Evolutionary conservation across 1,140 invertebrate species (phyloP).

Genomic region (Cotesia vestalis): DNA sequence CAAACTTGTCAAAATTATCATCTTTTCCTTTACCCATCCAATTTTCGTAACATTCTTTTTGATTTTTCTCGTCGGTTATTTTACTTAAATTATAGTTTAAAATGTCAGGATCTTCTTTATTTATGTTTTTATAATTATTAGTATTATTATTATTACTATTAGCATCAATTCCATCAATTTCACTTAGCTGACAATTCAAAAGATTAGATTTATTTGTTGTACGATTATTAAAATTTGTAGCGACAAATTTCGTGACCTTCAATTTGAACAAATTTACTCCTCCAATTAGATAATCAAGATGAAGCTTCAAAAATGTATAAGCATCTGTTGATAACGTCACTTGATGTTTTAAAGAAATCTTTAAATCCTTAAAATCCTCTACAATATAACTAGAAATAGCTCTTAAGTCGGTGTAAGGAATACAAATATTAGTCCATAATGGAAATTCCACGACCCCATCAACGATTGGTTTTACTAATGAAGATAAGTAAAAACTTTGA

Average conservation of each 20-base stretch:
- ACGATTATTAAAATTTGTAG: neutral
- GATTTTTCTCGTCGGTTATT: conserved; percentile 3
- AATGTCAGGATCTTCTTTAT: neutral
- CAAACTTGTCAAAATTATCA: neutral
- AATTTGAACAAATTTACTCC: conserved; percentile 5
- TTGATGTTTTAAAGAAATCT: neutral
- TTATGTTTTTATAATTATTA: neutral
- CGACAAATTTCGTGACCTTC: neutral
- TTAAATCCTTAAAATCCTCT: conserved; percentile 7
- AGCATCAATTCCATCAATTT: neutral
- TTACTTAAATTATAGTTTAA: neutral
- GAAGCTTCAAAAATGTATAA: conserved; percentile 3
- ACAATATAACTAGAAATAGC: neutral
- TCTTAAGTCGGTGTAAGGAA: neutral
- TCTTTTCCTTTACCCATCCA: neutral
- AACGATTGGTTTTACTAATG: neutral
- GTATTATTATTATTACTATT: neutral
- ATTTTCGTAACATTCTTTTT: neutral
- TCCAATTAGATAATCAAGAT: conserved; percentile 11
- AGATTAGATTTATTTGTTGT: neutral
- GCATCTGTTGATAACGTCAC: neutral
- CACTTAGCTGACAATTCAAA: neutral
- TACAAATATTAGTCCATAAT: conserved; percentile 1
- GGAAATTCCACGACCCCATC: neutral
- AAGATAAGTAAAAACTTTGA: neutral